phyloP scores from a whole-genome alignment of 2,888 invertebrate genomes.

The Hydraecia micacea region DNA sequence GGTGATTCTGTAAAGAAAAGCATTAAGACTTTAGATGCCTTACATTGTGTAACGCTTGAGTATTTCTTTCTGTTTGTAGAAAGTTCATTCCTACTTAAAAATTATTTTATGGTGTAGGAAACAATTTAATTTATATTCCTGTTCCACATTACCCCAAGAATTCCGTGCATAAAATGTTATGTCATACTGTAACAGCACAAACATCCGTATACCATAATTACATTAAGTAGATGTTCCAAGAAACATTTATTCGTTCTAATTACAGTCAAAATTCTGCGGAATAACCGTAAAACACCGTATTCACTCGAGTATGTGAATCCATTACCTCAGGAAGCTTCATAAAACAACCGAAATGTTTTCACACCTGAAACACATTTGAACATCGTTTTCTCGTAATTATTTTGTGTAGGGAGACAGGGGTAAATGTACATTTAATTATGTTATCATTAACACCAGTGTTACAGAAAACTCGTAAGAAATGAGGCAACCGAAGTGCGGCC shows the following conservation, averaged over 20 bases:
- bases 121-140: conserved; percentile 11
- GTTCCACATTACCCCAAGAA: conserved; percentile 8
- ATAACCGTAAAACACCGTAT: conserved; percentile 50
- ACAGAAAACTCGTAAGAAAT: conserved; percentile 53
- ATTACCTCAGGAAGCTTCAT: conserved; percentile 63
- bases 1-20: conserved; percentile 21
- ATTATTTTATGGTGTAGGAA: neutral
- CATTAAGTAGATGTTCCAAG: conserved; percentile 45
- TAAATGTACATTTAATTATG: conserved; percentile 69
- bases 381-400: conserved; percentile 69
- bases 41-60: neutral
- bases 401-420: conserved; percentile 48
- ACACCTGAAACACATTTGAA: conserved; percentile 69
- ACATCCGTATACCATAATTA: conserved; percentile 32
- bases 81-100: neutral
- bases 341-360: conserved; percentile 70
- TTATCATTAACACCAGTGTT: conserved; percentile 61
- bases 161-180: conserved; percentile 22
- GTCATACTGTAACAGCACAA: conserved; percentile 18
- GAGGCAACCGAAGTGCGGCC: conserved; percentile 49
- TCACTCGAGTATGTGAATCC: conserved; percentile 56
- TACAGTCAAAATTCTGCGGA: conserved; percentile 56
- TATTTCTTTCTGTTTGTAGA: neutral
- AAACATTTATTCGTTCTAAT: conserved; percentile 55
- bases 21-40: neutral